These are phyloP conservation scores for Druon quercuslanigerum DNA, from an alignment of 1,140 invertebrate species.

Conservation along the genomic window DNA sequence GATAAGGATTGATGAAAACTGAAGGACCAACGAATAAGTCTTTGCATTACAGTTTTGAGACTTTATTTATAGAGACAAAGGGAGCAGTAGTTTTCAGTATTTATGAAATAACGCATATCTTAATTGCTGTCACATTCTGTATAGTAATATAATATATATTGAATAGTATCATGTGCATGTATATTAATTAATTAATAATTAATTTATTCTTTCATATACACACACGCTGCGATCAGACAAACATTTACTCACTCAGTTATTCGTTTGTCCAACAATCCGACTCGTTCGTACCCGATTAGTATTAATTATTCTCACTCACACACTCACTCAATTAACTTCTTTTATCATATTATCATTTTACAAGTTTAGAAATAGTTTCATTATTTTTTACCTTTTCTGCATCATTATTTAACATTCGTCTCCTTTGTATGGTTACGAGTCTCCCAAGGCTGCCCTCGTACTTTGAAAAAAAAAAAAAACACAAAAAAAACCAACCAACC, in stretches of 20 bases:
- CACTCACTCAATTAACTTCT: background rate
- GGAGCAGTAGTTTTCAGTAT: slow-evolving; percentile 63
- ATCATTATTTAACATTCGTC: slow-evolving; percentile 41
- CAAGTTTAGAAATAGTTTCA: slow-evolving; percentile 47
- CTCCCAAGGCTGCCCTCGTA: slow-evolving; percentile 43
- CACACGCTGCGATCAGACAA: slow-evolving; percentile 50
- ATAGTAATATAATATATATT: slow-evolving; percentile 62
- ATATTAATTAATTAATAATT: slow-evolving; percentile 64
- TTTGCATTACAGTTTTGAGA: slow-evolving; percentile 44
- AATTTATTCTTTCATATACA: slow-evolving; percentile 57
- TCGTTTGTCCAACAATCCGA: slow-evolving; percentile 49
- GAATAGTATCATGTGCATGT: slow-evolving; percentile 66
- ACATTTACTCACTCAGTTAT: slow-evolving; percentile 48
- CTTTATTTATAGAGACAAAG: slow-evolving; percentile 68
- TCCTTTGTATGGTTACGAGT: slow-evolving; percentile 50
- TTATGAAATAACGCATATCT: slow-evolving; percentile 68
- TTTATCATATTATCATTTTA: slow-evolving; percentile 50
- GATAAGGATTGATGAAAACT: background rate
- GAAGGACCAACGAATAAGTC: background rate
- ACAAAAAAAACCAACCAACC: too few species aligned
- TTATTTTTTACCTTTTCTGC: slow-evolving; percentile 42
- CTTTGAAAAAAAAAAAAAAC: background rate
- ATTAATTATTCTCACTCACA: background rate
- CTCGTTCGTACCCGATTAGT: slow-evolving; percentile 52
- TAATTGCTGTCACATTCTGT: slow-evolving; percentile 69